Base-by-base conservation (phyloP, 2,113 vertebrate species). In the Sinocyclocheilus maitianheensis region DNA sequence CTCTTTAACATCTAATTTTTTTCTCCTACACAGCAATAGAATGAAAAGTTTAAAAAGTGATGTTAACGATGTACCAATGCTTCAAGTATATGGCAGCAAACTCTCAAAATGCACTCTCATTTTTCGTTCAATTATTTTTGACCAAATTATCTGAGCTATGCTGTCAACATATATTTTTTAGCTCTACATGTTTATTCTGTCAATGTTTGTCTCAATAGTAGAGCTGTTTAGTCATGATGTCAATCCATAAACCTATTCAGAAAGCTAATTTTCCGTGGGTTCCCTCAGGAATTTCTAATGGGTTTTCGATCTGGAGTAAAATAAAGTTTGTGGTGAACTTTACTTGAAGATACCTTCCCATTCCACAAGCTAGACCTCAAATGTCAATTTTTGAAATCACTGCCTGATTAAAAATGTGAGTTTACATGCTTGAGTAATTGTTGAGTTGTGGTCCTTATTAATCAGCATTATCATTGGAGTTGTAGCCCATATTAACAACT, bases 181-280 rank as follows among this genome's bases (percentile, higher is more conserved):
- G 74, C 74, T 24, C 24, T 67, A 67, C 5, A 67, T 76, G 74
- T 51, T 76, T 76, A 76, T 76, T 76, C 74, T 16, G 74, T 76
- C 43, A 51, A 26, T 7, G 12, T 76, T 24, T 75, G 43, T 75
- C 72, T 76, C 43, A 48, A 24, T 48, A 75, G 48, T 75, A 75
- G 72, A 51, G 43, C 74, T 26, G 3, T 76, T 76, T 13, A 76
- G 13, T 51, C 74, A 76, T 76, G 43, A 14, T 13, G 12, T 26
- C 74, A 48, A 51, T 76, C 46, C 22, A 13, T 26, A 14, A 12
- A n/a, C 74, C 72, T 76, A 76, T 48, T 5, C 43, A 76, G 43
- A 7, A 76, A 43, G n/a, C n/a, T 76, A 76, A 76, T 76, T 48
- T 76, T 46, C 72, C 74, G 26, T 76, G 43, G 13, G 43, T 51